Evolutionary conservation across 2,797 vertebrate genomes (phyloP).

Genomic region (Dromococcyx pavoninus): DNA sequence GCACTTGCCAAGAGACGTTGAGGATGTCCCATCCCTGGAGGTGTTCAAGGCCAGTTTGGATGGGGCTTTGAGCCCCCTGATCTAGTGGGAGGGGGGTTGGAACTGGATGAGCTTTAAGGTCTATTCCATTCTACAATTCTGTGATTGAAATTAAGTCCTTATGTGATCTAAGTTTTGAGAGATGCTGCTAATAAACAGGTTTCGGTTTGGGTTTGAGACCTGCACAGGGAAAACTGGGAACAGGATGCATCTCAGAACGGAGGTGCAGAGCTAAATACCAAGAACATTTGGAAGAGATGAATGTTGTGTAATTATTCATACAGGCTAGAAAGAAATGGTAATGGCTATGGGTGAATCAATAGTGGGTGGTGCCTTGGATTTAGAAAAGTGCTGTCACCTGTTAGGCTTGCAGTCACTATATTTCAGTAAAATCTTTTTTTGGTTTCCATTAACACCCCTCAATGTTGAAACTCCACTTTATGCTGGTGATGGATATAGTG

Average conservation of each 20-base stretch:
- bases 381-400: not conserved
- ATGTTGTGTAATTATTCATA: not conserved
- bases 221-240: not conserved
- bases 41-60: no score
- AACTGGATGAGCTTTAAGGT: no score
- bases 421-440: not conserved
- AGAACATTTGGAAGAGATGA: not conserved
- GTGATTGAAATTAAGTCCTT: not conserved
- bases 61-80: no score
- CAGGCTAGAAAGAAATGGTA: not conserved
- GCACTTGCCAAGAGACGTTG: no score
- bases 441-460: not conserved
- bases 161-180: not conserved
- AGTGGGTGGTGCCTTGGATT: not conserved
- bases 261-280: not conserved
- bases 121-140: no score
- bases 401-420: not conserved
- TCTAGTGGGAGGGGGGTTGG: no score
- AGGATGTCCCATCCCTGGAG: no score
- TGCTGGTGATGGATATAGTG: constrained; percentile 9
- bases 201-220: not conserved
- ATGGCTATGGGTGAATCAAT: not conserved
- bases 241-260: not conserved
- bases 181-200: fast-evolving
- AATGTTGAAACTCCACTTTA: not conserved